Conservation (phyloP, 2,888 invertebrate genomes). For the Nasonia oneida region DNA sequence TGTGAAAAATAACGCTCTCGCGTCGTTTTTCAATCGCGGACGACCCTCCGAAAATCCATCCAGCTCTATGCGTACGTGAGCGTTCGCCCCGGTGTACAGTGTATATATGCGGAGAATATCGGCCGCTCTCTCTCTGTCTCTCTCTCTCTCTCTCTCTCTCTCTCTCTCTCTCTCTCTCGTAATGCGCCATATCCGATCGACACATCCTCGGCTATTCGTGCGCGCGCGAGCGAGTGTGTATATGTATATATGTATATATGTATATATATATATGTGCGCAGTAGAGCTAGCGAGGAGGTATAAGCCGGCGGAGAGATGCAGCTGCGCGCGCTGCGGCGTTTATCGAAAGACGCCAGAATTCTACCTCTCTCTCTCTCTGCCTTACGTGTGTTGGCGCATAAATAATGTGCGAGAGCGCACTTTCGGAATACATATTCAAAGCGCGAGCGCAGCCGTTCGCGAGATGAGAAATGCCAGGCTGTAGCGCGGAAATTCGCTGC, state of each 20-base stretch:
- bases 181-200: constrained; percentile 31
- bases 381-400: constrained; percentile 32
- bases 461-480: constrained; percentile 40
- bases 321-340: constrained; percentile 16
- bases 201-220: constrained; percentile 29
- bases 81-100: background rate
- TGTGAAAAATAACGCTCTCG: constrained; percentile 41
- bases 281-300: background rate
- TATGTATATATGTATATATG: background rate
- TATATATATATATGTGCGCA: background rate
- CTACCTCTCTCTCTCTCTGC: constrained; percentile 12
- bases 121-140: background rate
- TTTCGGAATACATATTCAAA: constrained; percentile 49
- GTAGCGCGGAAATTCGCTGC: constrained; percentile 10
- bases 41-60: constrained; percentile 6
- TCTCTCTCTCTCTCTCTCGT: constrained; percentile 3
- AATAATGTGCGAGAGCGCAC: constrained; percentile 42
- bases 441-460: background rate
- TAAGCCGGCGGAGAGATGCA: constrained; percentile 4
- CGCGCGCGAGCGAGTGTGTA: background rate
- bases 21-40: constrained; percentile 45
- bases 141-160: background rate
- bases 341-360: constrained; percentile 44
- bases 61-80: background rate
- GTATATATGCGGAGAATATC: constrained; percentile 17